phyloP scores from a whole-genome alignment of 64 coral and sea anemone genomes.

The Stichodactyla helianthus region DNA sequence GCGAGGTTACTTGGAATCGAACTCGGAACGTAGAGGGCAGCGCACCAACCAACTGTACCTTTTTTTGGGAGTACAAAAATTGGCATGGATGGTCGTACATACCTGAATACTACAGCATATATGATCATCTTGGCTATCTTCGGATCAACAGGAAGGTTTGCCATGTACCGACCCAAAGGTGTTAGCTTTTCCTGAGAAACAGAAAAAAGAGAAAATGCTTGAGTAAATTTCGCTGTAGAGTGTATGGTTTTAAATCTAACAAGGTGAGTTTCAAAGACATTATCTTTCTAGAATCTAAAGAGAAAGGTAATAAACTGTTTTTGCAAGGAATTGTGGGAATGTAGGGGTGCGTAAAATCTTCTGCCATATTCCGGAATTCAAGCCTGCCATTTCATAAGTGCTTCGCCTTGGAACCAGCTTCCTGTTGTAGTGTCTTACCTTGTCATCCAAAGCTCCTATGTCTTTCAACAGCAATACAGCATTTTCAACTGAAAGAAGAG shows the following conservation, averaged over 20 bases:
- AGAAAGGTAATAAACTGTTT: too few relatives aligned
- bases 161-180: slow-evolving; percentile 62
- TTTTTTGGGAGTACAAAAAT: too few relatives aligned
- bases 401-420: background rate
- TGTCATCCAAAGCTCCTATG: slow-evolving; percentile 68
- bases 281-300: too few relatives aligned
- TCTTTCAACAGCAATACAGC: slow-evolving; percentile 58
- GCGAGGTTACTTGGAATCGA: too few relatives aligned
- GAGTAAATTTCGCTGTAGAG: background rate
- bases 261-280: too few relatives aligned
- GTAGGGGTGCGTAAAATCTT: too few relatives aligned
- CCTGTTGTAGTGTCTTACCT: slow-evolving; percentile 10
- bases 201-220: background rate
- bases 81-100: background rate
- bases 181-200: slow-evolving; percentile 54
- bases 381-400: too few relatives aligned
- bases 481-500: slow-evolving; percentile 50
- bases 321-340: too few relatives aligned
- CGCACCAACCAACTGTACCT: too few relatives aligned
- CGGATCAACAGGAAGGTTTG: slow-evolving; percentile 71
- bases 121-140: slow-evolving; percentile 87
- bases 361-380: too few relatives aligned
- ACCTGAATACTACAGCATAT: slow-evolving; percentile 74
- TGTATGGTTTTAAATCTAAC: background rate
- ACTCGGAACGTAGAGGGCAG: too few relatives aligned